Conservation (phyloP, 2,113 vertebrate genomes). For the Gyps fulvus region DNA sequence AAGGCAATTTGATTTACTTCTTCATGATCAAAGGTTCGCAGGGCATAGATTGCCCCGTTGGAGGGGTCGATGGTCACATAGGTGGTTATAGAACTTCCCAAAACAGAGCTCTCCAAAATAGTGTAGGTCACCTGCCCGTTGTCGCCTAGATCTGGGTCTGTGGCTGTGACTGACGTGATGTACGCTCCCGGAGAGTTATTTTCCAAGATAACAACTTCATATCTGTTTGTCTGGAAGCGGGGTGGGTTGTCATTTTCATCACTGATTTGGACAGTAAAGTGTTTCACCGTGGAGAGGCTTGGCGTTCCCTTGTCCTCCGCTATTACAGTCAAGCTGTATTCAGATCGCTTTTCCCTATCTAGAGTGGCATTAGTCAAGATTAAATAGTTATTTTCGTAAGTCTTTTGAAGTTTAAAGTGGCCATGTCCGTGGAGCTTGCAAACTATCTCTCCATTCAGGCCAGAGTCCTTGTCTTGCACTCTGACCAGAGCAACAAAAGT, state of each 20-base stretch:
- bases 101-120: slow-evolving; percentile 83
- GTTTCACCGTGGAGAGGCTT: slow-evolving; percentile 92
- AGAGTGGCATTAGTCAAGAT: slow-evolving; percentile 92
- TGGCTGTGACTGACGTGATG: slow-evolving; percentile 89
- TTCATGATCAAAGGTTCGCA: slow-evolving; percentile 92
- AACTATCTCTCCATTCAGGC: slow-evolving; percentile 87
- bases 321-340: slow-evolving; percentile 94
- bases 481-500: slow-evolving; percentile 93
- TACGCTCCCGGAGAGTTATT: slow-evolving; percentile 95
- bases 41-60: slow-evolving; percentile 90
- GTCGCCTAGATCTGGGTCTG: slow-evolving; percentile 90
- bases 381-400: slow-evolving; percentile 94
- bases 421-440: slow-evolving; percentile 93
- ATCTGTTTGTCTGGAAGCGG: slow-evolving; percentile 89
- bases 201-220: slow-evolving; percentile 92
- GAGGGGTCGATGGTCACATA: slow-evolving; percentile 96
- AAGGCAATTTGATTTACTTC: slow-evolving; percentile 89
- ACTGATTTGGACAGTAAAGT: slow-evolving; percentile 92
- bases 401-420: slow-evolving; percentile 95
- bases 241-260: slow-evolving; percentile 98
- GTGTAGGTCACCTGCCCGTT: slow-evolving; percentile 96
- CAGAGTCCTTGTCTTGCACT: slow-evolving; percentile 93
- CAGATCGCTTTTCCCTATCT: slow-evolving; percentile 93
- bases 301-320: slow-evolving; percentile 92
- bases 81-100: slow-evolving; percentile 87